Percentiles rank a stretch among this genome's conserved stretches.
These are phyloP conservation scores for Saccostrea glomerata DNA, from an alignment of 1,140 invertebrate species.

Conservation along the genomic window DNA sequence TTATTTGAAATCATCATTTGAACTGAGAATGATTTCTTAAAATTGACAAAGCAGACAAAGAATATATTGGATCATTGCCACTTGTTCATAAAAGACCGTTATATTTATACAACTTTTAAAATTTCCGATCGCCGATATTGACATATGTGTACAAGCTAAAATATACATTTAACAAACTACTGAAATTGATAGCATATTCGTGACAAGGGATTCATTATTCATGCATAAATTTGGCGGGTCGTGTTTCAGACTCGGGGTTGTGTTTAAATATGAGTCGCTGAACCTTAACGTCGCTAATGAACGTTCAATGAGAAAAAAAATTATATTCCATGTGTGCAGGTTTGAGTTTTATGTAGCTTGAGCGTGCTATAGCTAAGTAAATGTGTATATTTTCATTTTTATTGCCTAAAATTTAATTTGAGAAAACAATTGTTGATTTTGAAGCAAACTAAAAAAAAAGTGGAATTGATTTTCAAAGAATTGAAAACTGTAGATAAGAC, in stretches of 20 bases:
- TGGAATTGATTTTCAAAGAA: no score
- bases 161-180: slow-evolving; percentile 3
- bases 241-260: neutral
- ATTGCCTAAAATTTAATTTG: no score
- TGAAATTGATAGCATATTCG: neutral
- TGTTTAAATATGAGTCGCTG: neutral
- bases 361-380: no score
- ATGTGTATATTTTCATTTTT: no score
- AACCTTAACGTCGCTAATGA: neutral
- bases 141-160: neutral
- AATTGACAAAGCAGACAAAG: neutral
- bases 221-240: neutral
- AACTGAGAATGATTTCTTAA: neutral
- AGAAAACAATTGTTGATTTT: no score
- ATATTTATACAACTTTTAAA: neutral
- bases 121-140: neutral
- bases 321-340: neutral
- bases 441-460: no score
- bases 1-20: neutral
- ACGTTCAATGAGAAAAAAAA: neutral
- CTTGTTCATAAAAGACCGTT: neutral
- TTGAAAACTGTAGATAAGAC: no score
- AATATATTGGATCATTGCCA: neutral
- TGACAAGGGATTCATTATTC: neutral
- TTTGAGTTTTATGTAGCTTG: no score